Evolutionary conservation across 2,113 vertebrate genomes (phyloP), one percentile per base, ranked within the genome.

Genomic region (Paracanthobrama guichenoti): DNA sequence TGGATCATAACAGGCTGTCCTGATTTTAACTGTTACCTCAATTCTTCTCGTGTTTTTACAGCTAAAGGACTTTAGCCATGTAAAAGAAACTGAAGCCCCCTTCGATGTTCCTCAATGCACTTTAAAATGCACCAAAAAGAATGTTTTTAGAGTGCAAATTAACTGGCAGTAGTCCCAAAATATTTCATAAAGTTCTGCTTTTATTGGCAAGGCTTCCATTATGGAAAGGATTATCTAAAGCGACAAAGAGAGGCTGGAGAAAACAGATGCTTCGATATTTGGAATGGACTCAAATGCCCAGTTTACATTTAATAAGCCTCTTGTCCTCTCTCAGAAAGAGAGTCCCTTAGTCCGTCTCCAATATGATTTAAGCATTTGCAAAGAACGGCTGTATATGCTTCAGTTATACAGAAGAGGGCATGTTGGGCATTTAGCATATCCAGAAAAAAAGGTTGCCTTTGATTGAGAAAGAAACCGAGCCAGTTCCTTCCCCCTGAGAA

Each of bases 391-490:
- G 77, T 74, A 73, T 50, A 79, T 64, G 79, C 26, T 46, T 71
- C 20, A 31, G n/a, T 79, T 71, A 69, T 83, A 64, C 80, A 55
- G 50, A 77, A 82, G 82, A 67, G 44, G 28, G n/a, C 28, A 87
- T 79, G 28, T 28, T 62, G n/a, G 73, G 28, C 53, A 59, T 85
- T 72, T 28, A 83, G 75, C 66, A 57, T 77, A 79, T 79, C 26
- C 50, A 71, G 55, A 85, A 91, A 90, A 91, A 92, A 91, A 91
- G 87, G 90, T 91, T 88, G 85, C 87, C 77, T 93, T 91, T 91
- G 91, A 92, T 93, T 88, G 88, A 86, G 35, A 81, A 67, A 84
- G 87, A 91, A 90, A 87, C 85, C 26, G 57, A 89, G 89, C 88
- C 88, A 88, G 89, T 86, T 89, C 79, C 88, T 88, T 89, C 87